Base-by-base conservation (phyloP, 2,113 vertebrate species). In the Passer domesticus region DNA sequence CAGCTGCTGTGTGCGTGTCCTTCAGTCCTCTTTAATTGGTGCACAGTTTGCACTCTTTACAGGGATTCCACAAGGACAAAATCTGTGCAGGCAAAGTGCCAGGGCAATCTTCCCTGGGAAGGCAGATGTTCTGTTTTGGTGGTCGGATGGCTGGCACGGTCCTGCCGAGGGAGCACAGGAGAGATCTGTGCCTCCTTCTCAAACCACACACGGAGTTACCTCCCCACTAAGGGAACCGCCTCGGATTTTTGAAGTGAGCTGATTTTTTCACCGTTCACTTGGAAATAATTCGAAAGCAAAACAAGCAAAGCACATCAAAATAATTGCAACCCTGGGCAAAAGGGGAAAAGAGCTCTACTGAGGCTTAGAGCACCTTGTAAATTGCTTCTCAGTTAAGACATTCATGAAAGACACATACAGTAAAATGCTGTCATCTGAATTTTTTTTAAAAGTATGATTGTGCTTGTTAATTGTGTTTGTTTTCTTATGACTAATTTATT, bases 1-100 rank as follows among this genome's bases (percentile, higher is more conserved):
- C 96, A 83, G 94, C 95, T 95, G 92, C 82, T 78, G 6, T 55
- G 13, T 30, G 39, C 39, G 58, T 86, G 87, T 87, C 96, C 89
- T 97, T 94, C 93, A 95, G 89, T 88, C 63, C 90, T 91, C 88
- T 97, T 93, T 97, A 96, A 96, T 60, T 95, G 95, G 96, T 92
- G 95, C 70, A 74, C 88, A 90, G 94, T 97, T 96, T 97, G 72
- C 66, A 52, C 68, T 73, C 89, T 84, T 95, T 41, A 30, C 52
- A 86, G 94, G 90, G 82, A 88, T 74, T 96, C 95, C 83, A 60
- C 80, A 28, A 96, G 95, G 94, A 95, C 92, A 88, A 74, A 79
- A 94, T 70, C 62, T 56, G 33, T 82, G 70, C 73, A 77, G 84
- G 94, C 83, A 84, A 82, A 73, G 53, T 39, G 94, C 92, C 96